These are phyloP conservation scores for Cephalophus harveyi DNA, from an alignment of 2,113 vertebrate species.

Conservation along the genomic window DNA sequence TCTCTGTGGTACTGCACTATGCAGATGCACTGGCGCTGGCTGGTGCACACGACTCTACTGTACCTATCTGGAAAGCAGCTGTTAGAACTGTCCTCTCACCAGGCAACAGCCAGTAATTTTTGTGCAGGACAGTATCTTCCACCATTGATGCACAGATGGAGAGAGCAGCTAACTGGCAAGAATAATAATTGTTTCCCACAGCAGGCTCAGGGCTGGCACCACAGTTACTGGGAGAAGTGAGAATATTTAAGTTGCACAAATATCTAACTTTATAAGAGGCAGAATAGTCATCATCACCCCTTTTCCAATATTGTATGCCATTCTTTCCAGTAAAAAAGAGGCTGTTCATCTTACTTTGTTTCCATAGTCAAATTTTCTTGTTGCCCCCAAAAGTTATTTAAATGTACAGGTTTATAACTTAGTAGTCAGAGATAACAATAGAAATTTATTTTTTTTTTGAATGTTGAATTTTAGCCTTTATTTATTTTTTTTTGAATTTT, in stretches of 20 bases:
- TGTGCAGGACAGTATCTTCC: neutral
- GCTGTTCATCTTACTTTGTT: neutral
- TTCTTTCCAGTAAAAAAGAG: neutral
- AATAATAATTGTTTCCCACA: slow-evolving; percentile 18
- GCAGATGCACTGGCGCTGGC: neutral
- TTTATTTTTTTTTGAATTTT: no score
- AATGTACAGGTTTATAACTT: neutral
- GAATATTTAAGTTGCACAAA: neutral
- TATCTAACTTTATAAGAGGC: neutral
- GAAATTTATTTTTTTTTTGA: neutral
- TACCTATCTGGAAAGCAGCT: slow-evolving; percentile 54
- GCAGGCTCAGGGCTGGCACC: neutral
- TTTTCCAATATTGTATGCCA: accelerated
- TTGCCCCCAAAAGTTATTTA: neutral
- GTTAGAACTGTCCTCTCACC: slow-evolving; percentile 30
- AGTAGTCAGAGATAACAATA: neutral
- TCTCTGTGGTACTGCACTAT: neutral
- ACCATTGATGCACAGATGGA: slow-evolving; percentile 58
- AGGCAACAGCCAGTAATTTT: slow-evolving; percentile 11
- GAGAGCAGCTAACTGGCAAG: slow-evolving; percentile 48
- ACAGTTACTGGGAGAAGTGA: neutral
- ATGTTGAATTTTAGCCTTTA: neutral
- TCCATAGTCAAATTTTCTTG: neutral
- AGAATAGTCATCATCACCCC: accelerated
- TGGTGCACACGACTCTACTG: neutral